These are phyloP conservation scores for Mus minutoides DNA, from an alignment of 2,797 vertebrate genomes.

Conservation along the genomic window DNA sequence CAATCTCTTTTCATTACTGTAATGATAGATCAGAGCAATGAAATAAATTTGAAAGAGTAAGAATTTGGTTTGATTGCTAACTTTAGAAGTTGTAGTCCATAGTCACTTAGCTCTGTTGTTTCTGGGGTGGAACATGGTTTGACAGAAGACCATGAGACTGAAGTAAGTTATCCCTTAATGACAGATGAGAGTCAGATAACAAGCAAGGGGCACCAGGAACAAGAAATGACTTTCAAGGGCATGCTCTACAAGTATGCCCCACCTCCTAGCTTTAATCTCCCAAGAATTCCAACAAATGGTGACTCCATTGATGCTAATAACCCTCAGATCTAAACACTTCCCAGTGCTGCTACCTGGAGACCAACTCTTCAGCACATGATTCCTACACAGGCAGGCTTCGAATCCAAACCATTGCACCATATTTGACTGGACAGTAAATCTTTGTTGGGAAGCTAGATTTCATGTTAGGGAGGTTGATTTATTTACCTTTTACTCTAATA, in stretches of 20 bases:
- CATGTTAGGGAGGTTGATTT: not conserved
- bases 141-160: not conserved
- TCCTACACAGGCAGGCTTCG: not conserved
- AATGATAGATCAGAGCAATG: not conserved
- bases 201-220: not conserved
- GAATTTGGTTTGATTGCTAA: not conserved
- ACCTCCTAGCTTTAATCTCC: not conserved
- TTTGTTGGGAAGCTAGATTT: not conserved
- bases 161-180: not conserved
- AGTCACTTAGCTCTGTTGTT: too few relatives aligned
- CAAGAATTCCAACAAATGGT: not conserved
- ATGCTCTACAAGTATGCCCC: not conserved
- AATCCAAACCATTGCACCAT: not conserved
- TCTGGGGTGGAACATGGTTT: too few relatives aligned
- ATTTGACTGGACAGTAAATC: not conserved
- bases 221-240: not conserved
- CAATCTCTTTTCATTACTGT: not conserved
- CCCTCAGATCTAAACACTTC: not conserved
- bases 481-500: not conserved
- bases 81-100: not conserved
- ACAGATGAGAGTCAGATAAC: not conserved
- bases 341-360: not conserved
- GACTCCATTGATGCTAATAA: not conserved
- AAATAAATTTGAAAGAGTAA: not conserved
- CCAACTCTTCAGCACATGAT: too few relatives aligned